These are phyloP conservation scores for Echeneis naucrates DNA, from an alignment of 2,797 vertebrate genomes.

Conservation along the genomic window DNA sequence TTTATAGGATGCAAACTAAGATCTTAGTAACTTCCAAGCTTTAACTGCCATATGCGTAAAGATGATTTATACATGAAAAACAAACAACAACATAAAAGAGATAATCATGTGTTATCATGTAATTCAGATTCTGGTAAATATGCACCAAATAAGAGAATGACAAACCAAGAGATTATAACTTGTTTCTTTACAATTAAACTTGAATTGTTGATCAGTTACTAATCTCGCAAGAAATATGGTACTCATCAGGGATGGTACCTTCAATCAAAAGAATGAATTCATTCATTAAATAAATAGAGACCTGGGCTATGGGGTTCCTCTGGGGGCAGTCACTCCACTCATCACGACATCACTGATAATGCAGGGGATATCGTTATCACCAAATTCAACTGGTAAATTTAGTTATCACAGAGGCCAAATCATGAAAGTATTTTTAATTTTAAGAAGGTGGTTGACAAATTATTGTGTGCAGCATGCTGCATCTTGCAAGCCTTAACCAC, in stretches of 20 bases:
- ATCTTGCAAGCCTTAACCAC: conserved; percentile 23
- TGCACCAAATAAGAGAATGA: conserved; percentile 8
- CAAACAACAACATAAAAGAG: neutral
- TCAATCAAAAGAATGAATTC: too few species aligned
- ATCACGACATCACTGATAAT: neutral
- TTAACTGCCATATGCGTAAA: neutral
- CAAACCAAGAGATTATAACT: conserved; percentile 4
- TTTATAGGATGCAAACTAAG: conserved; percentile 44
- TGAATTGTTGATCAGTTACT: conserved; percentile 1
- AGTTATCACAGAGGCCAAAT: neutral
- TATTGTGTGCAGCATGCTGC: neutral
- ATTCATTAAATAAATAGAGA: conserved; percentile 9
- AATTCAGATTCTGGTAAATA: conserved; percentile 13
- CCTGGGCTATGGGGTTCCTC: neutral
- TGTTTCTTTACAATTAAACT: too few species aligned
- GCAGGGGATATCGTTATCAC: neutral
- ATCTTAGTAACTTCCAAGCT: conserved; percentile 25
- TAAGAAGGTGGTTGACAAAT: neutral
- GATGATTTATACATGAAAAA: conserved; percentile 42
- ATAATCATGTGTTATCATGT: conserved; percentile 6
- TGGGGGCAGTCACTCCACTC: neutral
- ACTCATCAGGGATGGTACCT: neutral
- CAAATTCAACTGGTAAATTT: neutral
- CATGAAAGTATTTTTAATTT: neutral
- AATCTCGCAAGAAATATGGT: neutral